Evolutionary conservation across 1,140 invertebrate genomes (phyloP), one percentile per base, ranked within the genome.

Genomic region (Cotesia typhae): DNA sequence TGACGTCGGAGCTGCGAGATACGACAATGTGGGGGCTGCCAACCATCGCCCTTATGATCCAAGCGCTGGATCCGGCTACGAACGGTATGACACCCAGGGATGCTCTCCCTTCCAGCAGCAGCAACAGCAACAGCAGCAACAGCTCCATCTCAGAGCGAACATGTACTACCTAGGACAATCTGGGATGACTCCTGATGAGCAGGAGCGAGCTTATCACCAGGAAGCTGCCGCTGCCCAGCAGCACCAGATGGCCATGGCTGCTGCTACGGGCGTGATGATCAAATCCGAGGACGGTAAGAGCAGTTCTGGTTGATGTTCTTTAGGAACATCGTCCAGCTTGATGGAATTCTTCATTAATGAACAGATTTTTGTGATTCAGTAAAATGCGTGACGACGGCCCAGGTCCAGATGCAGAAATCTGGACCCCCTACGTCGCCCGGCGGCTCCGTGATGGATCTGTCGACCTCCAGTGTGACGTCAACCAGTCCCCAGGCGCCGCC

Each of bases 371-470:
- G 35, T 74, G 14, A 55, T 76, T 92, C 93, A 77, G 94, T 96
- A 73, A 96, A 96, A 88, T 91, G 91, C 81, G 92, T 94, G 80
- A 92, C 93, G 41, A 92, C 92, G 20, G 91, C 92, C 59, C 92
- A 94, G 82, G 91, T 92, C 17, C 88, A 88, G 17, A 87, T 88
- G 76, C 87, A 88, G 81, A 85, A 90, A 78, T 79, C 87, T 41
- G 88, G 91, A 57, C 90, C 90, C 38, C 88, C 89, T 47, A 92
- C 91, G 51, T 91, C 92, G 9, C 89, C 91, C 6, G 92, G 92
- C 1, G 92, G 92, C 57, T 92, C 93, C 10, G 94, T 95, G 68
- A 95, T 96, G 88, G 94, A 96, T 86, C 88, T 95, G 36, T 95
- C 94, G 66, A 94, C 94, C 36, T 94, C 94, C 74, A 94, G 93